Evolutionary conservation across 1,140 invertebrate genomes (phyloP).

Genomic region (Triops longicaudatus): DNA sequence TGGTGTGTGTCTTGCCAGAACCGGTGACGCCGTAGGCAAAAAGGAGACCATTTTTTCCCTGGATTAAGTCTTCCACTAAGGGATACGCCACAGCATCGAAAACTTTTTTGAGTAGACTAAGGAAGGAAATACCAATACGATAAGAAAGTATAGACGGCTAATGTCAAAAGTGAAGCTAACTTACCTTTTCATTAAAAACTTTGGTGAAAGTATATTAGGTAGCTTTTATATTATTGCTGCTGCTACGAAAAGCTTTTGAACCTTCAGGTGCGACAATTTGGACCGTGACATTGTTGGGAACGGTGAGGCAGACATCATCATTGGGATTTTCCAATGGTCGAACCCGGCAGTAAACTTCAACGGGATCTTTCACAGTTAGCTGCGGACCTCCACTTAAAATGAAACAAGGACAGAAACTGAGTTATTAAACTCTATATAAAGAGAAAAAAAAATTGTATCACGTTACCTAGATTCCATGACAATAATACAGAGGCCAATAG

Average conservation of each 20-base stretch:
- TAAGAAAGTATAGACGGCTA: slow-evolving; percentile 31
- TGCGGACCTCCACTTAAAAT: no score
- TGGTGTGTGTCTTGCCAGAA: no score
- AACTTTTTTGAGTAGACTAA: slow-evolving; percentile 61
- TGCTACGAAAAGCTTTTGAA: slow-evolving; percentile 50
- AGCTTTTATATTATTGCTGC: slow-evolving; percentile 47
- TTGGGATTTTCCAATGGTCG: slow-evolving; percentile 58
- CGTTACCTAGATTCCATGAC: no score
- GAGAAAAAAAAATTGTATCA: no score
- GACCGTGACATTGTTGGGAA: slow-evolving; percentile 59
- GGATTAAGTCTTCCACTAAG: no score
- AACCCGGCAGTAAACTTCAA: slow-evolving; percentile 76
- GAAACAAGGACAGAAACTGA: no score
- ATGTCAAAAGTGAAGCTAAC: background rate
- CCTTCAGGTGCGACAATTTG: slow-evolving; percentile 56
- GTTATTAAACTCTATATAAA: no score
- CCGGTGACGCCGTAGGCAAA: no score
- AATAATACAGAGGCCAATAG: no score
- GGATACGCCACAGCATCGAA: no score
- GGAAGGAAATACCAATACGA: background rate
- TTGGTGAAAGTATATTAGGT: slow-evolving; percentile 64
- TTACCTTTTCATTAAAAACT: slow-evolving; percentile 65
- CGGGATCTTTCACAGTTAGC: slow-evolving; percentile 51
- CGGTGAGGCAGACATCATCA: slow-evolving; percentile 60
- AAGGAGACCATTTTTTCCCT: no score